Evolutionary conservation across 2,888 invertebrate species (phyloP), one percentile per base, ranked within the genome.

Genomic region (Xestia ashworthii): DNA sequence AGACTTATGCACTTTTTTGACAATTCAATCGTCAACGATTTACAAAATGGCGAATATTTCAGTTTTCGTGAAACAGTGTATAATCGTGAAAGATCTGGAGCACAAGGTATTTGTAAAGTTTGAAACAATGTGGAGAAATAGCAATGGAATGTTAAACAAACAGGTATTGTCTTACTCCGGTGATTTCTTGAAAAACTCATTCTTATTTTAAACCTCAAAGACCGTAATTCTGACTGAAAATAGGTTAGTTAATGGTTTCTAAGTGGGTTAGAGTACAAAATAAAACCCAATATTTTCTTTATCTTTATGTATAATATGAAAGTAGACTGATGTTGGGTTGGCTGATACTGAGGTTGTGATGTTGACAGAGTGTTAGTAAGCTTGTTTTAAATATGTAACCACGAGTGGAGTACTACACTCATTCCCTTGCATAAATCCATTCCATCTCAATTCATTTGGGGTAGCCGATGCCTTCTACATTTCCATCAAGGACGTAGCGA

Each of bases 71-170:
- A n/a, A 72, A 60, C 38, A 44, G 44, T 58, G 38, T 80, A 67
- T 62, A n/a, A 41, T 46, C 48, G n/a, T 55, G 55, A 64, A 55
- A 65, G 55, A 82, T 58, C 53, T 82, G 65, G 76, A 69, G 12
- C 67, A 48, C 67, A 73, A 55, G 16, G n/a, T 83, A 81, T 78
- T 78, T 78, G 50, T 83, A 65, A 68, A 60, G 55, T 80, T 82
- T 79, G 38, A 58, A 83, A 73, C 41, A 66, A 55, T 38, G 16
- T 62, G 50, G 46, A 60, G 79, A 69, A 83, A 83, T 46, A 50
- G 58, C 65, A 60, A 6, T 44, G 74, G 66, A 60, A 74, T 83
- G 48, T 66, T 66, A 65, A 72, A 82, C 46, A 82, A 77, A 78
- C 62, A 65, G 67, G 32, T 69, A 67, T 82, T 72, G 55, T 72